Evolutionary conservation across 2,113 vertebrate genomes (phyloP).

Genomic region (Prinia subflava): DNA sequence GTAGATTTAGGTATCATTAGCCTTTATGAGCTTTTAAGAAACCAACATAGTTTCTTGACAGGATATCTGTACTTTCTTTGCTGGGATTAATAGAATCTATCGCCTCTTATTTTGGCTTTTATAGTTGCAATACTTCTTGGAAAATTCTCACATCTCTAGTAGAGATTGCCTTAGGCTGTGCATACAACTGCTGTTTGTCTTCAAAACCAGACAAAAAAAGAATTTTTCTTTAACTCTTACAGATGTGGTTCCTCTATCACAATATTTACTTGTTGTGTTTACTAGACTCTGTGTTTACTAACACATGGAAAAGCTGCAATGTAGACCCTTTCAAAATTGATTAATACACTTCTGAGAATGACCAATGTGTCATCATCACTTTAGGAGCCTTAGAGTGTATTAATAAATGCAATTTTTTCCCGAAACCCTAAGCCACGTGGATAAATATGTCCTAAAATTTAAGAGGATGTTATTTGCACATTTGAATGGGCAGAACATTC

Average conservation of each 20-base stretch:
- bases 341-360: neutral
- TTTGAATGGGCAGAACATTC: neutral
- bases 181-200: neutral
- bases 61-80: neutral
- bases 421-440: neutral
- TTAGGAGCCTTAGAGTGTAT: neutral
- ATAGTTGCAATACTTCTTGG: neutral
- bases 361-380: neutral
- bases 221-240: neutral
- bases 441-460: neutral
- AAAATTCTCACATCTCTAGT: neutral
- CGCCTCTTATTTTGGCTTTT: neutral
- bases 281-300: neutral
- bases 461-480: neutral
- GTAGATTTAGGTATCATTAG: neutral
- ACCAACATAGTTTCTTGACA: neutral
- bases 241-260: fast-evolving
- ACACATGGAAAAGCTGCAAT: neutral
- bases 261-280: neutral
- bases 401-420: neutral
- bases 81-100: neutral
- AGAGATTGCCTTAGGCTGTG: neutral
- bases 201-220: neutral
- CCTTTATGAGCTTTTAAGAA: neutral
- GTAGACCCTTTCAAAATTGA: fast-evolving